Percentiles rank a stretch among this genome's conserved stretches.
phyloP scores from a whole-genome alignment of 2,888 invertebrate species.

The Agonopterix arenella region DNA sequence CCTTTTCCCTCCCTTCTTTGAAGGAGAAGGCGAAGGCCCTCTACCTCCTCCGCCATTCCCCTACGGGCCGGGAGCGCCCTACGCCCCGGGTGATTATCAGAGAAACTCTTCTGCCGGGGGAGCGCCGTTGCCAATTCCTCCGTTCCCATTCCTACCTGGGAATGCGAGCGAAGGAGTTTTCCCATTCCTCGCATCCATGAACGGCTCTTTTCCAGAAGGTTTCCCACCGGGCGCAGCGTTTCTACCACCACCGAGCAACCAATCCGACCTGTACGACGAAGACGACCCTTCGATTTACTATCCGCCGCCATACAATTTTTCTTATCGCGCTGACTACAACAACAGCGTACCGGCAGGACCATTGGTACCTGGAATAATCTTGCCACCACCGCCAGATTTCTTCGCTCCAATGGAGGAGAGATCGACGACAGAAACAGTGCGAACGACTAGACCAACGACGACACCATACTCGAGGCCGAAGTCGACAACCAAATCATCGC shows the following conservation, averaged over 20 bases:
- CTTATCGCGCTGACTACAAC: constrained; percentile 87
- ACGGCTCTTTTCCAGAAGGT: constrained; percentile 77
- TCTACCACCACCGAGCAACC: constrained; percentile 84
- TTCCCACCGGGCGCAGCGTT: constrained; percentile 75
- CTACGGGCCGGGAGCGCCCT: constrained; percentile 76
- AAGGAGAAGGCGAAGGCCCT: constrained; percentile 77
- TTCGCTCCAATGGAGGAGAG: constrained; percentile 83
- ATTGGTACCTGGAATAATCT: constrained; percentile 90
- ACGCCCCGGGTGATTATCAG: constrained; percentile 77
- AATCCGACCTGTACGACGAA: constrained; percentile 88
- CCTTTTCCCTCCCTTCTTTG: constrained; percentile 80
- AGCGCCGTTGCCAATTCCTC: constrained; percentile 79
- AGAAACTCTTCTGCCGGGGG: constrained; percentile 81
- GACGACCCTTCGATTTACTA: constrained; percentile 95
- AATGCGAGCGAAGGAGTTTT: constrained; percentile 74
- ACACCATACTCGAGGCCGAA: constrained; percentile 43
- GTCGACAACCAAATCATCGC: constrained; percentile 45
- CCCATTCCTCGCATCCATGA: constrained; percentile 75
- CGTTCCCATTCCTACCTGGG: constrained; percentile 79
- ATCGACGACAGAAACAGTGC: constrained; percentile 43
- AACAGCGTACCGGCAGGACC: constrained; percentile 89
- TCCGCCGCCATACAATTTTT: constrained; percentile 93
- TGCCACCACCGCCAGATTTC: constrained; percentile 93
- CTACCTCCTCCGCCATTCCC: constrained; percentile 74
- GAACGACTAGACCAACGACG: constrained; percentile 42